phyloP scores from a whole-genome alignment of 2,888 invertebrate genomes.

The Gasteruption jaculator region DNA sequence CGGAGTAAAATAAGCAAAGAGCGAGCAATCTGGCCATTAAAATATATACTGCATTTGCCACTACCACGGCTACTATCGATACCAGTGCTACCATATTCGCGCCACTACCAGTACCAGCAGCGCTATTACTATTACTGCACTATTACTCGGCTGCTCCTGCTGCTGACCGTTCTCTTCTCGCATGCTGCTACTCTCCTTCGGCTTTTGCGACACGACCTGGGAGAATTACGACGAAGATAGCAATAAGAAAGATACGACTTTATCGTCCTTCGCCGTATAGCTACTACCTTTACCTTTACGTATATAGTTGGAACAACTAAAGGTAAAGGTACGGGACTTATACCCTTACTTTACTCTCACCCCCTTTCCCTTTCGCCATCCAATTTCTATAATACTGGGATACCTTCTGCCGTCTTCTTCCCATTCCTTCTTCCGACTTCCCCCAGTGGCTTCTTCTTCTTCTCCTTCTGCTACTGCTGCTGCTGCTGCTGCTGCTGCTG shows the following conservation, averaged over 20 bases:
- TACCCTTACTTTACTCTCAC: conserved; percentile 8
- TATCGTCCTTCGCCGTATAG: conserved; percentile 28
- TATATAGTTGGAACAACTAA: too few relatives aligned
- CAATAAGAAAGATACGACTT: conserved; percentile 44
- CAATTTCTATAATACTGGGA: not conserved
- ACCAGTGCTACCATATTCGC: too few relatives aligned
- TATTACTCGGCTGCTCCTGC: conserved; percentile 13
- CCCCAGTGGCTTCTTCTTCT: not conserved
- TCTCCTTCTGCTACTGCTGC: too few relatives aligned
- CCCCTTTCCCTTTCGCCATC: conserved; percentile 1
- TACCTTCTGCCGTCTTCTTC: too few relatives aligned
- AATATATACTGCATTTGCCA: conserved; percentile 38
- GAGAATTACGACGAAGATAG: conserved; percentile 44
- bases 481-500: too few relatives aligned
- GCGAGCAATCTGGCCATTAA: conserved; percentile 42
- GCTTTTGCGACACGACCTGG: conserved; percentile 30
- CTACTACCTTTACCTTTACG: conserved; percentile 24
- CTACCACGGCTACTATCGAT: too few relatives aligned
- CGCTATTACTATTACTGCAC: too few relatives aligned
- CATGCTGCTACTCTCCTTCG: conserved; percentile 14
- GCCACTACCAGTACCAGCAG: too few relatives aligned
- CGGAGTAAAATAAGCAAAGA: too few relatives aligned
- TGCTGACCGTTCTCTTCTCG: conserved; percentile 40
- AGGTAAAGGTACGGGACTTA: conserved; percentile 10
- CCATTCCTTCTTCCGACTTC: not conserved